phyloP scores from a whole-genome alignment of 2,888 invertebrate genomes.

The Folsomia manolachei region DNA sequence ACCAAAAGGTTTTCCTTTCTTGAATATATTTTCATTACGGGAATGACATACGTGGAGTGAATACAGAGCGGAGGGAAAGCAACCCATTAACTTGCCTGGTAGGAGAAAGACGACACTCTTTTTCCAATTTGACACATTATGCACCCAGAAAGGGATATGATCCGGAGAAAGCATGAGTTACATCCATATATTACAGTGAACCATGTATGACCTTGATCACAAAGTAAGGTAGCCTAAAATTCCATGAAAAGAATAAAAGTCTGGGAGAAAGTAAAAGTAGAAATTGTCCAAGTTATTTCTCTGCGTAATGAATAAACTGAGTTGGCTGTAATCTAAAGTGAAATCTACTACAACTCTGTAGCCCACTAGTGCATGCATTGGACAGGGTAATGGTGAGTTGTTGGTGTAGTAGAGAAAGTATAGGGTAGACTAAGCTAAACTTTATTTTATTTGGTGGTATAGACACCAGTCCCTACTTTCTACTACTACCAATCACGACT shows the following conservation, averaged over 20 bases:
- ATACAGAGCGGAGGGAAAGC: neutral
- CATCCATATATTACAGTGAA: too few relatives aligned
- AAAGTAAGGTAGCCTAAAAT: too few relatives aligned
- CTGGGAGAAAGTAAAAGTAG: too few relatives aligned
- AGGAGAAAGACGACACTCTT: neutral
- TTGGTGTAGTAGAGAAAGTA: neutral
- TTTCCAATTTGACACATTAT: neutral
- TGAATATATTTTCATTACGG: neutral
- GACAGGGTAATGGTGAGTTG: neutral
- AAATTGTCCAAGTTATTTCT: too few relatives aligned
- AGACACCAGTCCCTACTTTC: neutral
- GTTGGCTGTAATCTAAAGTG: neutral
- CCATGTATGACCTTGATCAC: too few relatives aligned
- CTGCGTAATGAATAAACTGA: too few relatives aligned
- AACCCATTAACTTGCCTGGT: too few relatives aligned
- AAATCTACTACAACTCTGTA: neutral
- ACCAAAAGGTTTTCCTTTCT: neutral
- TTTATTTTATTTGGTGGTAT: neutral
- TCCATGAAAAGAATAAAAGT: too few relatives aligned
- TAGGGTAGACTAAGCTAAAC: neutral
- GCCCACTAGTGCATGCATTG: neutral
- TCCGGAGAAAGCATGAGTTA: too few relatives aligned
- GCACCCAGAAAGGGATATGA: neutral
- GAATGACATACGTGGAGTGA: conserved; percentile 4
- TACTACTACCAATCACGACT: neutral